Evolutionary conservation across 2,888 invertebrate genomes (phyloP).

Genomic region (Ashinkailepas kermadecensis): DNA sequence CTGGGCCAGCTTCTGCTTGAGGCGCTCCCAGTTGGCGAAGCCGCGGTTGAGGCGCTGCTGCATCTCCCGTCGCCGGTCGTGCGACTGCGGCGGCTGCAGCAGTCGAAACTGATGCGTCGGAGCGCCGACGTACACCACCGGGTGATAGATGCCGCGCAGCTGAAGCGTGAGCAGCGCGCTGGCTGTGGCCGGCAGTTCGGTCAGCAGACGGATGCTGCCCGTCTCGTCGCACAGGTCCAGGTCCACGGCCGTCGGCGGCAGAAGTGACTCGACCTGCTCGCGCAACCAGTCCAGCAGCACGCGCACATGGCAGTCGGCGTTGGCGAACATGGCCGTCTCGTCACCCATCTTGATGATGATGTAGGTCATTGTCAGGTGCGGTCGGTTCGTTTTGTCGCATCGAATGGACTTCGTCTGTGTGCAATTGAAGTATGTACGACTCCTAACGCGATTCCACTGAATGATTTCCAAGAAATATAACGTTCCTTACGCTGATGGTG

Average conservation of each 20-base stretch:
- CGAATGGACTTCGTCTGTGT: no score
- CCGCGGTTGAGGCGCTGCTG: background rate
- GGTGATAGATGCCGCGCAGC: background rate
- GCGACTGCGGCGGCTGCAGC: background rate
- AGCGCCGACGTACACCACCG: background rate
- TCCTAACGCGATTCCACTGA: no score
- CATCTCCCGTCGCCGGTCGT: background rate
- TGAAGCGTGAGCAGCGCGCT: background rate
- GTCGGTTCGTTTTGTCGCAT: no score
- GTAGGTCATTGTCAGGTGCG: background rate
- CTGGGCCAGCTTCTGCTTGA: background rate
- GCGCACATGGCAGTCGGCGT: background rate
- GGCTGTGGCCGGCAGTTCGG: background rate
- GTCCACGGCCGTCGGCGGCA: background rate
- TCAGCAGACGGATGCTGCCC: background rate
- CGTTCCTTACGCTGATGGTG: no score
- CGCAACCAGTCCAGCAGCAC: background rate
- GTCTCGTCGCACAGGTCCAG: conserved; percentile 8
- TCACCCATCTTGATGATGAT: background rate
- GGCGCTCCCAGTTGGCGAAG: background rate
- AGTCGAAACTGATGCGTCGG: background rate
- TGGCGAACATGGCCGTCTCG: background rate
- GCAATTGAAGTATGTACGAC: no score
- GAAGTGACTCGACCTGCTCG: background rate
- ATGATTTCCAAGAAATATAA: no score